phyloP scores from a whole-genome alignment of 2,888 invertebrate species.

The Synergus umbraculus region DNA sequence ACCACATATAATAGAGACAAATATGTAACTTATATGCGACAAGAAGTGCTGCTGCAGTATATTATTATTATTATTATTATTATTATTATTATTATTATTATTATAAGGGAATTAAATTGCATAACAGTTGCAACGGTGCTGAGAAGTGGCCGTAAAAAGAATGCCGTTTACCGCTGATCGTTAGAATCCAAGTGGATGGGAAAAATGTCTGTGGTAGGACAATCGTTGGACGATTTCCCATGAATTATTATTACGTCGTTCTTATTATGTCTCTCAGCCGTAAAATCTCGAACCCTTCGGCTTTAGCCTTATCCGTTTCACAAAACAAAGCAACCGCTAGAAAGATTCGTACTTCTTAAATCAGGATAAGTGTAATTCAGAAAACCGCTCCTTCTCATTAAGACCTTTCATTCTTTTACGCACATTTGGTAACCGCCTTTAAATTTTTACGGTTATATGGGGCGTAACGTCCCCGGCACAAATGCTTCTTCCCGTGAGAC shows the following conservation, averaged over 20 bases:
- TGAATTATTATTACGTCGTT: constrained; percentile 40
- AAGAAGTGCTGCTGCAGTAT: not conserved
- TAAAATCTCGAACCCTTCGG: constrained; percentile 1
- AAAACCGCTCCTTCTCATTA: constrained; percentile 33
- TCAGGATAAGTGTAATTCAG: constrained; percentile 30
- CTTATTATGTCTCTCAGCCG: constrained; percentile 24
- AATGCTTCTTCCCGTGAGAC: constrained; percentile 11
- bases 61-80: too few relatives aligned
- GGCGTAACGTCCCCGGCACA: constrained; percentile 18
- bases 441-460: constrained; percentile 34
- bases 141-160: constrained; percentile 10
- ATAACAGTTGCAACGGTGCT: constrained; percentile 10
- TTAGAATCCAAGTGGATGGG: constrained; percentile 7
- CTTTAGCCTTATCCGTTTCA: constrained; percentile 10
- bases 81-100: not conserved
- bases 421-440: constrained; percentile 38
- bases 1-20: not conserved
- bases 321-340: constrained; percentile 32
- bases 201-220: constrained; percentile 17
- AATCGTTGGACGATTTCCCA: constrained; percentile 37
- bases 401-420: constrained; percentile 34
- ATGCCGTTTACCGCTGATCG: constrained; percentile 29
- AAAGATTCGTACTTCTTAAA: constrained; percentile 37
- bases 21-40: not conserved
- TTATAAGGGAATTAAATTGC: not conserved